A percentile compares a stretch with the other conserved stretches of the same genome.
Evolutionary conservation across 2,888 invertebrate genomes (phyloP).

Genomic region (Sthenelais limicola): DNA sequence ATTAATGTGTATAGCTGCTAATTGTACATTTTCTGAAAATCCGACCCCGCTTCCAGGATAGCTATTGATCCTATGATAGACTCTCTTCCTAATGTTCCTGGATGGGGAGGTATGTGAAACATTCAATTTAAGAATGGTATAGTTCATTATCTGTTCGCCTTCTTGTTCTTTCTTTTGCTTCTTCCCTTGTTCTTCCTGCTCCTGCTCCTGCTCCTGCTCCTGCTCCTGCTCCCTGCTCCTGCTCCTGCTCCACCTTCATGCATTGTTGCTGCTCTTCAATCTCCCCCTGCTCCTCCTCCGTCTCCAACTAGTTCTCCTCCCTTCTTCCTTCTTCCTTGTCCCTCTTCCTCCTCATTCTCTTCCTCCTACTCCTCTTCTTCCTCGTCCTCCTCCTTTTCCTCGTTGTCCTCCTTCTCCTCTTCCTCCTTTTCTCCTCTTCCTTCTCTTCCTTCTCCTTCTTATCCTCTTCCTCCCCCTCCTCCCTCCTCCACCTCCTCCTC

Average conservation of each 20-base stretch:
- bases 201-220: not conserved
- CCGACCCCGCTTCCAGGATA: too few relatives aligned
- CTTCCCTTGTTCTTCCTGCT: too few relatives aligned
- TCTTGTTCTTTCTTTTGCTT: too few relatives aligned
- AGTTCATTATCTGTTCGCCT: too few relatives aligned
- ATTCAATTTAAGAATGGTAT: too few relatives aligned
- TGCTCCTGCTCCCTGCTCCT: not conserved
- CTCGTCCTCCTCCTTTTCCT: not conserved
- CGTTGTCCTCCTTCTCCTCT: not conserved
- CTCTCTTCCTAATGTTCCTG: too few relatives aligned
- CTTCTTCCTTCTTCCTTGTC: not conserved
- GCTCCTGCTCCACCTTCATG: not conserved
- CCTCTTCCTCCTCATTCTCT: not conserved
- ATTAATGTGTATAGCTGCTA: too few relatives aligned
- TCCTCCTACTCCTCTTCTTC: not conserved
- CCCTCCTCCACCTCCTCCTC: not conserved
- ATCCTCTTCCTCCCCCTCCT: not conserved
- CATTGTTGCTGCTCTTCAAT: not conserved
- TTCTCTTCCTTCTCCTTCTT: not conserved
- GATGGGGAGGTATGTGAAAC: too few relatives aligned
- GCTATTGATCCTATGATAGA: too few relatives aligned
- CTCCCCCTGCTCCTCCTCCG: slow-evolving; percentile 2
- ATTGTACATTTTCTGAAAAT: too few relatives aligned
- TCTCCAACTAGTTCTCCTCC: not conserved
- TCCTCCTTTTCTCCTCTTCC: not conserved